phyloP scores from a whole-genome alignment of 2,113 vertebrate species.

The human (Homo sapiens) region DNA sequence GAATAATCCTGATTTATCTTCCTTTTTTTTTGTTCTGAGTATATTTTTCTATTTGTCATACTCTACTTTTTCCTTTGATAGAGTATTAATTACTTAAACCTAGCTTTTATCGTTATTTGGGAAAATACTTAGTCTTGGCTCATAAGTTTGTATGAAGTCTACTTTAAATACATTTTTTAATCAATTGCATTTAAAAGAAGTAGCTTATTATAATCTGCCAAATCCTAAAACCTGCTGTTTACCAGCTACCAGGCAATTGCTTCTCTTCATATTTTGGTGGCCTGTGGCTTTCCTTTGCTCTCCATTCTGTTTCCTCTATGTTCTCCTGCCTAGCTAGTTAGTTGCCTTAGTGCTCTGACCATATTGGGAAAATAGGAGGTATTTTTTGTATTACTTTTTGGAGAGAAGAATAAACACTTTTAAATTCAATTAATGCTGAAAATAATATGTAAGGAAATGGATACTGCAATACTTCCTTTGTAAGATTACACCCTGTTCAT shows the following conservation, averaged over 20 bases:
- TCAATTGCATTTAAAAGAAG: neutral
- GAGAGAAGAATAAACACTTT: neutral
- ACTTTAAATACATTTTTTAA: slow-evolving; percentile 11
- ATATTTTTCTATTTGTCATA: neutral
- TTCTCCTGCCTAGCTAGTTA: neutral
- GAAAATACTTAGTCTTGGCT: neutral
- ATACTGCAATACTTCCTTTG: neutral
- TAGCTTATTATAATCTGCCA: neutral
- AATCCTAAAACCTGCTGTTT: neutral
- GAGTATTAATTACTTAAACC: neutral
- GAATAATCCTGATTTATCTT: neutral
- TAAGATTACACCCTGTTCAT: neutral
- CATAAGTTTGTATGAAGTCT: neutral
- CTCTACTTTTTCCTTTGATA: neutral
- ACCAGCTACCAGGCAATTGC: neutral
- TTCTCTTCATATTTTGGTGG: neutral
- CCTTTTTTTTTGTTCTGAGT: neutral
- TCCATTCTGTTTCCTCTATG: neutral
- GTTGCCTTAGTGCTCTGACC: neutral
- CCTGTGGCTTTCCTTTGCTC: neutral
- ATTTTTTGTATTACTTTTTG: neutral
- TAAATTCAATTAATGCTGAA: neutral
- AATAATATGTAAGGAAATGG: neutral
- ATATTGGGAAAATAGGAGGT: neutral
- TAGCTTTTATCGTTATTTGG: neutral